Evolutionary conservation across 2,113 vertebrate species (phyloP), one percentile per base, ranked within the genome.

Genomic region (Mirounga angustirostris): DNA sequence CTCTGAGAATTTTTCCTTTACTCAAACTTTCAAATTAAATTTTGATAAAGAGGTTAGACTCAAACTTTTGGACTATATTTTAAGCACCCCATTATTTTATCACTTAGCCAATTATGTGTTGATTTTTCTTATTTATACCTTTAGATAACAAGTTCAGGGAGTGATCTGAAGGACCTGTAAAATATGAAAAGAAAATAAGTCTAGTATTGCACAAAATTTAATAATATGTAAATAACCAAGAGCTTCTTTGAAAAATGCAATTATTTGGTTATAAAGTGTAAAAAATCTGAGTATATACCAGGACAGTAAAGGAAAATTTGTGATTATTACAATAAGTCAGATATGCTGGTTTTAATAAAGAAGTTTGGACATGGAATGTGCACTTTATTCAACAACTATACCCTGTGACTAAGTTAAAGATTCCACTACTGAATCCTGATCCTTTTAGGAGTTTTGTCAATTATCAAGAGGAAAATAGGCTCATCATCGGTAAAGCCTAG

Each of bases 161-260:
- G 22, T 81, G 22, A 30, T 59, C 82, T 43, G 26, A 92, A 91
- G 58, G 12, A 87, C 3, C n/a, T 93, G 0, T 56, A 76, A 61
- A 80, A 87, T 50, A 96, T 54, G 10, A 79, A 79, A 4, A 78
- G 59, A 90, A 96, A 74, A 76, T 92, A 59, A 69, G 2, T 84
- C 0, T 69, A 22, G 14, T n/a, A 74, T 59, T 65, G 40, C 78
- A 74, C 1, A 91, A 86, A 92, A 87, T 54, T 92, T 73, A 58
- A 80, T 61, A 67, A 76, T 92, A 36, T 74, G 8, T 73, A 88
- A 92, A 67, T 69, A 91, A 33, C 6, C 33, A 82, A 1, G 1
- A 54, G 2, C 3, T 54, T 84, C 33, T 84, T 21, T 21, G 33
- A 84, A 87, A 94, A 90, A 82, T 54, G 22, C 2, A 63, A 33